Conservation (phyloP, 1,140 invertebrate genomes). For the Panulirus ornatus region DNA sequence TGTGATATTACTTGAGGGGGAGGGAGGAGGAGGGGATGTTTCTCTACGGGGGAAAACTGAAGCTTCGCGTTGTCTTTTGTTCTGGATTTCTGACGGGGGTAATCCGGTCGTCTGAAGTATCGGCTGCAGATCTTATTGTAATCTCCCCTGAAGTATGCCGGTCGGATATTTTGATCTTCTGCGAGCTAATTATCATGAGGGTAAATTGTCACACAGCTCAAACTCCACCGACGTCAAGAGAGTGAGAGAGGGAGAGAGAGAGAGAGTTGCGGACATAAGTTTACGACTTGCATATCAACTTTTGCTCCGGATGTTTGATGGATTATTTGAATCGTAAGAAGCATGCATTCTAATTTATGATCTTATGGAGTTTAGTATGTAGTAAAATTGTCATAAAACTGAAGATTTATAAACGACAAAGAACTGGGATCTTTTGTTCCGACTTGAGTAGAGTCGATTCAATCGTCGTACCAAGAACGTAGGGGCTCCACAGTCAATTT, state of each 20-base stretch:
- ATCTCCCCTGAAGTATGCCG: background rate
- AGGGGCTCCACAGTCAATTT: too few species aligned
- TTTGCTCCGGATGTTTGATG: background rate
- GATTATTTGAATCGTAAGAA: background rate
- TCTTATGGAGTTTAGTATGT: background rate
- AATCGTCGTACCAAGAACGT: too few species aligned
- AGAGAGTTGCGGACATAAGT: background rate
- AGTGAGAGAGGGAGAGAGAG: background rate
- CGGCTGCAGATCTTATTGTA: background rate
- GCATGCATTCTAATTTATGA: background rate
- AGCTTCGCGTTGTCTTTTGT: slow-evolving; percentile 6
- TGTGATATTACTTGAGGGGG: slow-evolving; percentile 14
- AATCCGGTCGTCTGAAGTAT: slow-evolving; percentile 6
- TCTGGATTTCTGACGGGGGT: slow-evolving; percentile 11
- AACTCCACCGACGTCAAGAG: too few species aligned
- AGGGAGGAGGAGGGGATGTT: too few species aligned
- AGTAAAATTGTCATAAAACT: background rate
- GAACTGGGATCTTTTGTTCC: too few species aligned
- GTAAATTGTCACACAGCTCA: background rate
- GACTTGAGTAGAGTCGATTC: too few species aligned
- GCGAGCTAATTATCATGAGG: background rate
- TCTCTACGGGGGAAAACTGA: too few species aligned
- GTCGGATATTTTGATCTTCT: background rate
- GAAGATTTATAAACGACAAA: background rate
- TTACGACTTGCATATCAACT: background rate